Conservation (phyloP, 35 echinoderm and acorn worm genomes). For the Stichopus chloronotus region DNA sequence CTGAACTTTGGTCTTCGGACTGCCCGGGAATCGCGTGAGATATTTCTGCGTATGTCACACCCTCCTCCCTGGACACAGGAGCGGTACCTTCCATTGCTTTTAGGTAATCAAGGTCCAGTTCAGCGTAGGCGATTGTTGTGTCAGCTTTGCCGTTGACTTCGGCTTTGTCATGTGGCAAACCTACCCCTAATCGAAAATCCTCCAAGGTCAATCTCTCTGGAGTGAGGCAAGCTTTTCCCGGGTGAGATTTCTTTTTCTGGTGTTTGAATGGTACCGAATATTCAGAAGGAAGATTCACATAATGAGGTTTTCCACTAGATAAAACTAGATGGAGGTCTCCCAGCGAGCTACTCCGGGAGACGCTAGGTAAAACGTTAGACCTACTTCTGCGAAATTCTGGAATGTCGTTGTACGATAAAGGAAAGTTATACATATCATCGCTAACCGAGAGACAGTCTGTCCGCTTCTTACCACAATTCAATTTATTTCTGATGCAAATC, state of each 20-base stretch:
- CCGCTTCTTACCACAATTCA: not conserved
- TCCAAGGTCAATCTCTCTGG: not conserved
- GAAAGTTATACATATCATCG: constrained; percentile 37
- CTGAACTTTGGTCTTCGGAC: constrained; percentile 1
- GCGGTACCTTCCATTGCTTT: not conserved
- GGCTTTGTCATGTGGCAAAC: not conserved
- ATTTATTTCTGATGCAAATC: constrained; percentile 49
- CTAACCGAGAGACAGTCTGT: constrained; percentile 2
- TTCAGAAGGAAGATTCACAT: constrained; percentile 41
- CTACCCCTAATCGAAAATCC: not conserved
- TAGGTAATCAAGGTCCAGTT: constrained; percentile 40
- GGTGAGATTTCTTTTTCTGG: not conserved
- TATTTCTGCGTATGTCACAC: constrained; percentile 44
- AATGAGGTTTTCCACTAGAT: constrained; percentile 4
- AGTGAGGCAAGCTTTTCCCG: not conserved
- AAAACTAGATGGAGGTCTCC: constrained; percentile 21
- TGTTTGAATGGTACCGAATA: not conserved
- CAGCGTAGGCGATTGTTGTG: constrained; percentile 32
- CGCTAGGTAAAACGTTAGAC: not conserved
- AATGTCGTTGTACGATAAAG: constrained; percentile 20
- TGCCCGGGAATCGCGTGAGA: not conserved
- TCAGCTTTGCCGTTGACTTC: constrained; percentile 3
- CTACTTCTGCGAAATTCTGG: constrained; percentile 30
- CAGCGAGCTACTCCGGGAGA: constrained; percentile 12
- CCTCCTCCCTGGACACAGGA: not conserved